These are phyloP conservation scores for Egretta garzetta DNA, from an alignment of 2,113 vertebrate species.

Conservation along the genomic window DNA sequence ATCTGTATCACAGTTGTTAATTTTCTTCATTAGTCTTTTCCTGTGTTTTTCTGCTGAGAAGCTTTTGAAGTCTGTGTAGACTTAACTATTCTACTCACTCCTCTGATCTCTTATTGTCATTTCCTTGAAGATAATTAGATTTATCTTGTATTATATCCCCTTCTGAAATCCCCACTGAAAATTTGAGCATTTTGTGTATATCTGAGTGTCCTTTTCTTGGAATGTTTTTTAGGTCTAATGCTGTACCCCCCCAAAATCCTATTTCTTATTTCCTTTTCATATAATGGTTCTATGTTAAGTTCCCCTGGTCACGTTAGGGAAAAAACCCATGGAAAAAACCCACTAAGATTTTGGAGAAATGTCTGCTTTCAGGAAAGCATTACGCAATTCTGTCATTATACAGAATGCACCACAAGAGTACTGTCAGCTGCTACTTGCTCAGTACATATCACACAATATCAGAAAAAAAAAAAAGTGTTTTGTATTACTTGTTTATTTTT, in stretches of 20 bases:
- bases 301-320: fast-evolving
- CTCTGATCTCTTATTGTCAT: not conserved
- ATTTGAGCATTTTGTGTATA: not conserved
- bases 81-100: not conserved
- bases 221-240: not conserved
- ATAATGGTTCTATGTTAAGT: not conserved
- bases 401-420: not conserved
- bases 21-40: constrained; percentile 25
- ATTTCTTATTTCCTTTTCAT: not conserved
- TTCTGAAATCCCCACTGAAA: not conserved
- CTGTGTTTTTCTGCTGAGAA: not conserved
- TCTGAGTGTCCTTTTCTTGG: not conserved
- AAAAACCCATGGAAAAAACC: fast-evolving
- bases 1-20: not conserved
- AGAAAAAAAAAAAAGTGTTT: no score
- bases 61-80: not conserved
- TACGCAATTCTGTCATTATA: not conserved
- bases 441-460: not conserved
- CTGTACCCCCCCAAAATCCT: fast-evolving
- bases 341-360: not conserved
- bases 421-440: not conserved
- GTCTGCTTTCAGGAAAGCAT: not conserved
- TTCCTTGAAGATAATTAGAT: constrained; percentile 27
- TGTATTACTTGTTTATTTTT: no score
- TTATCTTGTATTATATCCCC: not conserved